phyloP scores from a whole-genome alignment of 2,113 vertebrate genomes.

The Motacilla alba region DNA sequence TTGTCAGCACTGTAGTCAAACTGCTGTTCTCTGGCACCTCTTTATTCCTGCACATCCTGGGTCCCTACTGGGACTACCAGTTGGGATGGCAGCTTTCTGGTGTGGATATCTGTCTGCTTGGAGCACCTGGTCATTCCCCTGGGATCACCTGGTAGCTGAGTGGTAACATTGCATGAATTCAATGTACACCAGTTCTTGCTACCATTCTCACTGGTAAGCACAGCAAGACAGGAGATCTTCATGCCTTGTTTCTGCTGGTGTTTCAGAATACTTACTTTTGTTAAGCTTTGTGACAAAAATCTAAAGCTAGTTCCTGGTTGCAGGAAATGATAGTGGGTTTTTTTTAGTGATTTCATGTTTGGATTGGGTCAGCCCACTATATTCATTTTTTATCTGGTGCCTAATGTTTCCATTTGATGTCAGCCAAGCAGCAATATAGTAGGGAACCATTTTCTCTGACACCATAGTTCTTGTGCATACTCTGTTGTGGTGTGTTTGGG shows the following conservation, averaged over 20 bases:
- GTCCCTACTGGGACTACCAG: not conserved
- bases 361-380: not conserved
- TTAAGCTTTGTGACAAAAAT: not conserved
- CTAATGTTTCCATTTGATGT: not conserved
- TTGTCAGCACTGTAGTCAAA: not conserved
- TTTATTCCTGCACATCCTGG: not conserved
- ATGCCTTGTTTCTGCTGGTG: not conserved
- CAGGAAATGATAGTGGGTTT: not conserved
- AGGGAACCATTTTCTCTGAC: not conserved
- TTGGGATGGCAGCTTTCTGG: not conserved
- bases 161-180: not conserved
- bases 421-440: accelerated
- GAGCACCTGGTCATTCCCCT: accelerated
- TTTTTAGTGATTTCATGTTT: not conserved
- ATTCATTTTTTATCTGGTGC: not conserved
- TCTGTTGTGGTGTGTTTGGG: not conserved
- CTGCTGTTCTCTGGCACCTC: not conserved
- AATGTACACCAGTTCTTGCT: accelerated
- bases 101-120: not conserved
- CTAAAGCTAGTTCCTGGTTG: not conserved
- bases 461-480: not conserved
- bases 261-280: not conserved
- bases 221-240: not conserved
- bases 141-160: not conserved
- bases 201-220: accelerated